Conservation (phyloP, 2,888 invertebrate species). For the Stenolophus ochropezus region DNA sequence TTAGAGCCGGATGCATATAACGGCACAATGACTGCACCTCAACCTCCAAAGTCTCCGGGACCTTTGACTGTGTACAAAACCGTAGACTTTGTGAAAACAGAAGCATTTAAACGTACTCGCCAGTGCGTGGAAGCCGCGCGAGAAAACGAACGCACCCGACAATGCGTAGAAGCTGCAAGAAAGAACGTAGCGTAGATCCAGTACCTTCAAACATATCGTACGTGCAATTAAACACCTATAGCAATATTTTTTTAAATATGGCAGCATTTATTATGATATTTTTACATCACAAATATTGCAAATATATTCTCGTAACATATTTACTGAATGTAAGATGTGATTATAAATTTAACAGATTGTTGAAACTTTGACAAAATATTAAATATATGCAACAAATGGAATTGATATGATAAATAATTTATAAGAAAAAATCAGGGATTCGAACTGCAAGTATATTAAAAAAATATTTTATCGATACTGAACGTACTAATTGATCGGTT, state of each 20-base stretch:
- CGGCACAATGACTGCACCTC: conserved; percentile 54
- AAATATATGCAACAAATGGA: conserved; percentile 3
- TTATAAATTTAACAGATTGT: conserved; percentile 30
- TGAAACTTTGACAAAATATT: conserved; percentile 2
- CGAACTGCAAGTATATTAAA: too few relatives aligned
- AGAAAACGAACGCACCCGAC: conserved; percentile 67
- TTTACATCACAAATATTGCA: conserved; percentile 31
- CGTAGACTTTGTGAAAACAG: conserved; percentile 95
- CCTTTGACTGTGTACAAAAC: conserved; percentile 86
- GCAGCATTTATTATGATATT: conserved; percentile 46
- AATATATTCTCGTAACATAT: conserved; percentile 6
- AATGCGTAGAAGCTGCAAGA: conserved; percentile 84
- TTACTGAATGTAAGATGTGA: neutral
- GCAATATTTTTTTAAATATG: conserved; percentile 50
- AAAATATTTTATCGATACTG: too few relatives aligned
- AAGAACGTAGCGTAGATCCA: conserved; percentile 70
- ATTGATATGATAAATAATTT: conserved; percentile 39
- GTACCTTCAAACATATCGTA: conserved; percentile 39
- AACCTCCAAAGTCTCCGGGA: conserved; percentile 65
- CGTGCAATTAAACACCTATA: conserved; percentile 52
- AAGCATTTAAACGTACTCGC: conserved; percentile 91
- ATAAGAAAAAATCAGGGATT: neutral
- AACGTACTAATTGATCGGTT: too few relatives aligned
- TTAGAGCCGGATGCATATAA: conserved; percentile 74
- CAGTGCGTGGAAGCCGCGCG: conserved; percentile 86